These are phyloP conservation scores for Pollenia labialis DNA, from an alignment of 2,888 invertebrate species.

Conservation along the genomic window DNA sequence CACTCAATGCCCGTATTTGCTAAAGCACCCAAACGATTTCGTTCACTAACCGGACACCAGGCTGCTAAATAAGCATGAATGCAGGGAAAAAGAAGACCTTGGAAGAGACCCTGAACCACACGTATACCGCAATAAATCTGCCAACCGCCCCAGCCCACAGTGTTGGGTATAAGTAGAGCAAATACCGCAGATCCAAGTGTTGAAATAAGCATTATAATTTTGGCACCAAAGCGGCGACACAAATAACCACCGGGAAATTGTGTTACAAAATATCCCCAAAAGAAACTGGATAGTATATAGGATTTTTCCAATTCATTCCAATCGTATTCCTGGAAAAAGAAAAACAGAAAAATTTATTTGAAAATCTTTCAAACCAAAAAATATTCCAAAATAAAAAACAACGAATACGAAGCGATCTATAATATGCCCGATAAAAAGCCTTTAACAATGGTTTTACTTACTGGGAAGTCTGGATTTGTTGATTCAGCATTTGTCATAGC, in stretches of 20 bases:
- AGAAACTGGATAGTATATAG: conserved; percentile 89
- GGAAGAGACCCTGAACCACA: conserved; percentile 88
- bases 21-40: conserved; percentile 86
- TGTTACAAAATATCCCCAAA: conserved; percentile 90
- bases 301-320: conserved; percentile 85
- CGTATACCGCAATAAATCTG: conserved; percentile 86
- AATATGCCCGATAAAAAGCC: too few species aligned
- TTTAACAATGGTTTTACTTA: conserved; percentile 77
- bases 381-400: too few species aligned
- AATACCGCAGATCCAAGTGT: conserved; percentile 88
- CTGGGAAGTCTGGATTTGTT: conserved; percentile 84
- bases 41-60: conserved; percentile 88
- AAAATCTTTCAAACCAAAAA: too few species aligned
- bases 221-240: conserved; percentile 89
- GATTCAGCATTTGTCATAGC: conserved; percentile 88
- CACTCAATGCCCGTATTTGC: conserved; percentile 87
- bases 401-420: too few species aligned
- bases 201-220: conserved; percentile 86
- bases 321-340: conserved; percentile 80
- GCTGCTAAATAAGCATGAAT: conserved; percentile 88
- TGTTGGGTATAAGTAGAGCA: conserved; percentile 88
- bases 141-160: conserved; percentile 88
- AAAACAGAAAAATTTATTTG: neutral
- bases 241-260: conserved; percentile 88
- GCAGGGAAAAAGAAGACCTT: conserved; percentile 88